Percentiles rank a stretch among this genome's conserved stretches.
phyloP scores from a whole-genome alignment of 92 coral and sea anemone genomes.

The Diadumene lineata region DNA sequence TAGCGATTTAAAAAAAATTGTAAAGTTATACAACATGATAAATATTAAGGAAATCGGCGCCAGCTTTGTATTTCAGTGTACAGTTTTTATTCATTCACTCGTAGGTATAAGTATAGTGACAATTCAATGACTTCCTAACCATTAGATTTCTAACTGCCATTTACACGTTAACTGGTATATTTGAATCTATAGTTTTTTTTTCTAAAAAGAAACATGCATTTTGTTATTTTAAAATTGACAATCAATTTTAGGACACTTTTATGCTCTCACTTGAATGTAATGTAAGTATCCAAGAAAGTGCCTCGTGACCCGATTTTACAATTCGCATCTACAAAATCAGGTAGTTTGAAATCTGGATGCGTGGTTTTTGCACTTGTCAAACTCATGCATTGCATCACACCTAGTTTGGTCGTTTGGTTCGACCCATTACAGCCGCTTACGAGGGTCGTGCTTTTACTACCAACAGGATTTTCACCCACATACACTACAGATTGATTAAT shows the following conservation, averaged over 20 bases:
- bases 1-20: too few species aligned
- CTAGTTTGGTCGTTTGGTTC: background rate
- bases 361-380: background rate
- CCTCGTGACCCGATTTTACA: background rate
- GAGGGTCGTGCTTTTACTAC: background rate
- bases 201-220: too few species aligned
- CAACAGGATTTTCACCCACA: constrained; percentile 27
- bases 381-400: background rate
- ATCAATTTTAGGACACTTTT: too few species aligned
- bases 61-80: too few species aligned
- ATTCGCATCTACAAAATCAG: background rate
- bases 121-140: too few species aligned
- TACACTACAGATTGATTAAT: constrained; percentile 30
- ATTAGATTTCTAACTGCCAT: too few species aligned
- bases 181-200: too few species aligned
- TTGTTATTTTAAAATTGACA: background rate
- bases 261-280: background rate
- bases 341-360: background rate
- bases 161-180: too few species aligned
- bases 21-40: too few species aligned
- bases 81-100: too few species aligned
- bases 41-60: too few species aligned
- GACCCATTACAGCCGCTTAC: constrained; percentile 4
- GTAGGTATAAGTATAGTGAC: too few species aligned
- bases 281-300: background rate